A percentile compares a stretch with the other conserved stretches of the same genome.
phyloP scores from a whole-genome alignment of 2,113 vertebrate genomes.

The Motacilla tschutschensis region DNA sequence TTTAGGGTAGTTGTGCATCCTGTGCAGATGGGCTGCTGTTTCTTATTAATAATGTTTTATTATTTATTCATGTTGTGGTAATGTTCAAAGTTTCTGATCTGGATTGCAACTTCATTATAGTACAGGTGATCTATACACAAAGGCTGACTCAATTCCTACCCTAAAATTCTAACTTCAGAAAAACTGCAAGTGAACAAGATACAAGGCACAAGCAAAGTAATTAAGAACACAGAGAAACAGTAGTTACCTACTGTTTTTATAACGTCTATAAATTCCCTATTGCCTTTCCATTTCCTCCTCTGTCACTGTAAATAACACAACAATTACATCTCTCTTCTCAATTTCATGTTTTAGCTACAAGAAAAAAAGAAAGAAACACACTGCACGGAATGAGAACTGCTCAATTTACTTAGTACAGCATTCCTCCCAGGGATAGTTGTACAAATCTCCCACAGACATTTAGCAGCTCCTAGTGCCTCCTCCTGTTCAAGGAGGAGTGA shows the following conservation, averaged over 20 bases:
- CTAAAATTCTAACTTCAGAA: neutral
- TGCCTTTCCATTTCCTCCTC: neutral
- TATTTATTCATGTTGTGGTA: neutral
- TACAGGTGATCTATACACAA: neutral
- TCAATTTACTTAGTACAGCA: neutral
- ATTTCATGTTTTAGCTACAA: neutral
- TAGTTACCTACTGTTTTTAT: neutral
- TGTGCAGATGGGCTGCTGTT: neutral
- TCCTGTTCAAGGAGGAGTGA: neutral
- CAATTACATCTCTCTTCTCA: neutral
- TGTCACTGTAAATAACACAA: neutral
- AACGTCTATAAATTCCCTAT: neutral
- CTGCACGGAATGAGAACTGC: neutral
- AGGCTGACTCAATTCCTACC: neutral
- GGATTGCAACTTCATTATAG: neutral
- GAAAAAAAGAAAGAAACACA: neutral
- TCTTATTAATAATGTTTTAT: neutral
- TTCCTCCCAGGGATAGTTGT: neutral
- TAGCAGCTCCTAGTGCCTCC: neutral
- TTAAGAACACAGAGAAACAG: neutral
- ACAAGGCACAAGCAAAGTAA: neutral
- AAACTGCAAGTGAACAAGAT: neutral
- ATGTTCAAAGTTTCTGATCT: neutral
- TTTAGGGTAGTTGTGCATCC: neutral
- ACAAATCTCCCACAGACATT: neutral